These are phyloP conservation scores for Masticophis lateralis DNA, from an alignment of 2,797 vertebrate genomes.

Conservation along the genomic window DNA sequence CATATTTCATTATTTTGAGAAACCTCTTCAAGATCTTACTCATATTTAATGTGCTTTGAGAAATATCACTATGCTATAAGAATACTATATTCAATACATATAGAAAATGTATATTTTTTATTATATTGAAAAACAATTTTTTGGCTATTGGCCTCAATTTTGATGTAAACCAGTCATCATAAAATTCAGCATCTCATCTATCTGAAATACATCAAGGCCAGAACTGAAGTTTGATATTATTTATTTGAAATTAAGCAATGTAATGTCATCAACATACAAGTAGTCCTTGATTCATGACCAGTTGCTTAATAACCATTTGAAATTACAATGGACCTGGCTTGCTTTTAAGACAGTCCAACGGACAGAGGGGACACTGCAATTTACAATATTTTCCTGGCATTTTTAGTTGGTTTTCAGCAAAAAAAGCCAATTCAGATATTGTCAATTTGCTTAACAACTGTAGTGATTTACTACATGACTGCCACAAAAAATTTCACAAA, in stretches of 20 bases:
- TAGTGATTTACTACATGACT: not conserved
- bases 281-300: not conserved
- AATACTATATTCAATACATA: not conserved
- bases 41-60: not conserved
- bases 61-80: not conserved
- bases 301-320: not conserved
- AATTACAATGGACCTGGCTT: not conserved
- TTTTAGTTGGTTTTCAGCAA: not conserved
- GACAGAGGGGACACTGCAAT: not conserved
- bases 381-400: not conserved
- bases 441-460: not conserved
- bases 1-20: not conserved
- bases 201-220: not conserved
- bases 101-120: not conserved
- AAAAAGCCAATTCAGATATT: not conserved
- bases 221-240: not conserved
- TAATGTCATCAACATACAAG: not conserved
- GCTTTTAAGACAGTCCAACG: not conserved
- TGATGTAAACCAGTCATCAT: constrained; percentile 1
- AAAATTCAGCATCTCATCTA: not conserved
- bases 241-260: not conserved
- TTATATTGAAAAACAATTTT: not conserved
- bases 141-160: not conserved
- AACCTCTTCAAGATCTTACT: not conserved
- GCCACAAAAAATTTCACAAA: not conserved